Percentiles rank a stretch among this genome's conserved stretches.
Conservation (phyloP, 2,888 invertebrate species). For the Eudemis profundana region DNA sequence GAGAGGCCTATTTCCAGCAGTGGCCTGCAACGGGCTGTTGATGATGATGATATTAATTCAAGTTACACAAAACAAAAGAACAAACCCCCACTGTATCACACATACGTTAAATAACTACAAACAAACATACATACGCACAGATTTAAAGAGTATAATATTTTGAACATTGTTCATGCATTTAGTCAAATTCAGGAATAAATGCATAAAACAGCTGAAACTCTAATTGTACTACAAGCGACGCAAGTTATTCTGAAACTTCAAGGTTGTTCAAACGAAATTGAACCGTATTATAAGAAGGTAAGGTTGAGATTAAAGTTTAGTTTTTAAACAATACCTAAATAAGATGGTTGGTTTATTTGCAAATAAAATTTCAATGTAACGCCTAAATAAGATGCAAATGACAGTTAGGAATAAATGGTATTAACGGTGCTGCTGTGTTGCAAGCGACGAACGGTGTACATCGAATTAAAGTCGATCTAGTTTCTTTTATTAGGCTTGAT, state of each 20-base stretch:
- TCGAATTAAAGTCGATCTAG: no score
- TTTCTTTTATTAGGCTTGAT: no score
- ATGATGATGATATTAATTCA: no score
- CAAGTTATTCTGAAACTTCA: neutral
- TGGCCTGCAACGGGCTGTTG: no score
- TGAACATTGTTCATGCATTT: slow-evolving; percentile 9
- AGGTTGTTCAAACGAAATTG: slow-evolving; percentile 13
- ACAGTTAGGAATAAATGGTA: slow-evolving; percentile 37
- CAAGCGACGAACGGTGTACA: no score
- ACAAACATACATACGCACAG: neutral
- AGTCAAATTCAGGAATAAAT: slow-evolving; percentile 11
- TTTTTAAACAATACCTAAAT: neutral
- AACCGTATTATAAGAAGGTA: neutral
- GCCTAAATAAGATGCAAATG: neutral
- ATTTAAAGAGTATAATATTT: neutral
- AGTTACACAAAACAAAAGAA: no score
- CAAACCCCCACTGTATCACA: no score
- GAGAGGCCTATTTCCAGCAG: no score
- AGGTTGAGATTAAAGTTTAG: neutral
- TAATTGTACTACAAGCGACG: neutral
- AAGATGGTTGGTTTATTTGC: neutral
- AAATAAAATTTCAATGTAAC: no score
- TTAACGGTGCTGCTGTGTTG: no score
- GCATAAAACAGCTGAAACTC: slow-evolving; percentile 18
- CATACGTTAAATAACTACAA: no score